Conservation (phyloP, 1,140 invertebrate species). For the Nylanderia fulva region DNA sequence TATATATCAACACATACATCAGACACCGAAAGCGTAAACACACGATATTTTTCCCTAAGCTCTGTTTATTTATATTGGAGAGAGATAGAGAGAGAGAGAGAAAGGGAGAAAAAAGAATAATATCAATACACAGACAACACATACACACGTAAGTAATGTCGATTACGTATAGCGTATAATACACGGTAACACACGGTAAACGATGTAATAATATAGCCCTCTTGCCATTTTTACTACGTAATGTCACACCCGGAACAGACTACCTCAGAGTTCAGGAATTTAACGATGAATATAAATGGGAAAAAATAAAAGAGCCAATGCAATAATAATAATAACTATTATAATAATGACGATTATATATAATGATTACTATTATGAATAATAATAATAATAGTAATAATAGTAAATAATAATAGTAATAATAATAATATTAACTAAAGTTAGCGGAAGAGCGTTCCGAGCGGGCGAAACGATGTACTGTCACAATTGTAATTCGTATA, state of each 20-base stretch:
- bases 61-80: constrained; percentile 70
- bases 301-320: constrained; percentile 82
- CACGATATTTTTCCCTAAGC: constrained; percentile 23
- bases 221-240: constrained; percentile 84
- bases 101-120: constrained; percentile 24
- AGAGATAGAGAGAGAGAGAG: too few relatives aligned
- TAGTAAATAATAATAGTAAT: constrained; percentile 7
- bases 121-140: neutral
- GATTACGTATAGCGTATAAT: constrained; percentile 13
- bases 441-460: constrained; percentile 55
- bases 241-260: constrained; percentile 83
- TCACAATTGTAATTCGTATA: neutral
- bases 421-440: constrained; percentile 21
- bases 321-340: constrained; percentile 83
- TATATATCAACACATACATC: neutral
- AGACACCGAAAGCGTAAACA: constrained; percentile 17
- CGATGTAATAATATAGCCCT: constrained; percentile 82
- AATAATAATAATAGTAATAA: constrained; percentile 51
- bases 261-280: constrained; percentile 86
- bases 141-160: constrained; percentile 13
- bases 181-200: constrained; percentile 72
- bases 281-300: constrained; percentile 80
- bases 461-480: constrained; percentile 62
- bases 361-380: constrained; percentile 74
- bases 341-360: constrained; percentile 64